These are phyloP conservation scores for Sorex maritimensis DNA, from an alignment of 2,797 vertebrate genomes.

Conservation along the genomic window DNA sequence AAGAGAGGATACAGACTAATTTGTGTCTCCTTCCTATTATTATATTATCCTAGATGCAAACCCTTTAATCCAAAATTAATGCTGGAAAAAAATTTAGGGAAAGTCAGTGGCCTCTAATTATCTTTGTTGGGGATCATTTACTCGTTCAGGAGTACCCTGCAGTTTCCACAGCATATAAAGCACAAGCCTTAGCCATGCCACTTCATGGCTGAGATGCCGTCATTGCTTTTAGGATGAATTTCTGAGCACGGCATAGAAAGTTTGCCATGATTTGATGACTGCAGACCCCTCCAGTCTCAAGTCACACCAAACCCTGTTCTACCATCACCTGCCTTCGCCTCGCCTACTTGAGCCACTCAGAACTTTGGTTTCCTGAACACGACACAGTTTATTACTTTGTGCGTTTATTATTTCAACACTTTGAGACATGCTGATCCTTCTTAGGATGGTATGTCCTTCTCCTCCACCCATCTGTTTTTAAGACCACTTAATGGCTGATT, in stretches of 20 bases:
- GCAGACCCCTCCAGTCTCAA: background rate
- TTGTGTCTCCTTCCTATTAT: slow-evolving; percentile 57
- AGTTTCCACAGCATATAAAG: slow-evolving; percentile 63
- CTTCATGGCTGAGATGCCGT: slow-evolving; percentile 38
- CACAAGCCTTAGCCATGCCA: slow-evolving; percentile 41
- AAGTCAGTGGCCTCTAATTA: slow-evolving; percentile 66
- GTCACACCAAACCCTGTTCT: background rate
- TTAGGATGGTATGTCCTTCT: background rate
- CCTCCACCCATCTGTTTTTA: background rate
- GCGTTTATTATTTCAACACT: background rate
- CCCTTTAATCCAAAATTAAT: slow-evolving; percentile 80
- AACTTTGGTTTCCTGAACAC: background rate
- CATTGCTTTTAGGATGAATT: slow-evolving; percentile 29
- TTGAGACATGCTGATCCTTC: too few species aligned
- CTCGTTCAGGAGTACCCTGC: slow-evolving; percentile 51
- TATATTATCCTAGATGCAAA: slow-evolving; percentile 70
- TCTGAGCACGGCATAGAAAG: slow-evolving; percentile 22
- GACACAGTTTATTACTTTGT: background rate
- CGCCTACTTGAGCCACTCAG: background rate
- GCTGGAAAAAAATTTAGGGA: slow-evolving; percentile 70
- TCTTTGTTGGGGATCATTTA: slow-evolving; percentile 66
- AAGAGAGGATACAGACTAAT: slow-evolving; percentile 71
- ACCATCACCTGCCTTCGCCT: background rate
- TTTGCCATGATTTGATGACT: background rate
- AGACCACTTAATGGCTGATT: slow-evolving; percentile 40